Conservation (phyloP, 2,797 vertebrate species). For the Hyperoplus lanceolatus region DNA sequence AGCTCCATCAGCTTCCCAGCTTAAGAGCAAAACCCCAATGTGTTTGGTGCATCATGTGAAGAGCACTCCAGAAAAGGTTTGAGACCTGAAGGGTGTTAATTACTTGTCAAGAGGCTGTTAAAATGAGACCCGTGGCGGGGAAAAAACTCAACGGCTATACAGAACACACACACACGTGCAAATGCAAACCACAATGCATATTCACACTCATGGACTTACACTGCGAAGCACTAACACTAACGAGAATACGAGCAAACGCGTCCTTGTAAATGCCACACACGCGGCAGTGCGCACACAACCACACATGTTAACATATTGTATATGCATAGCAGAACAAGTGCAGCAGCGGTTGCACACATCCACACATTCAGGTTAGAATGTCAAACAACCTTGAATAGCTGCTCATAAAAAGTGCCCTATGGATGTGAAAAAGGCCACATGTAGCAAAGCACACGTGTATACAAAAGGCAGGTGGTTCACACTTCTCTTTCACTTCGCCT, state of each 20-base stretch:
- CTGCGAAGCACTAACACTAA: background rate
- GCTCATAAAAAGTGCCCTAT: slow-evolving; percentile 50
- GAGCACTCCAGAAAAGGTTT: slow-evolving; percentile 64
- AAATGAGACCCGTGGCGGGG: slow-evolving; percentile 61
- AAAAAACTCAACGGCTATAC: slow-evolving; percentile 50
- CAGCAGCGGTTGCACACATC: background rate
- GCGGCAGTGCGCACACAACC: background rate
- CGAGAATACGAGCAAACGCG: slow-evolving; percentile 26
- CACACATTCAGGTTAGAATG: slow-evolving; percentile 30
- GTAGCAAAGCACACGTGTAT: slow-evolving; percentile 16
- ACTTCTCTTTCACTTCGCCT: slow-evolving; percentile 36
- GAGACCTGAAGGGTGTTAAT: slow-evolving; percentile 79
- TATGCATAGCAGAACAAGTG: slow-evolving; percentile 7
- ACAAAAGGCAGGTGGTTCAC: slow-evolving; percentile 58
- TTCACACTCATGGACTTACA: background rate
- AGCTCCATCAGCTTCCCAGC: slow-evolving; percentile 46
- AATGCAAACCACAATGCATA: background rate
- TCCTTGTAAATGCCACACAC: background rate
- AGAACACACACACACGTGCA: slow-evolving; percentile 17
- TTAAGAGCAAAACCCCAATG: slow-evolving; percentile 42
- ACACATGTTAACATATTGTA: slow-evolving; percentile 3
- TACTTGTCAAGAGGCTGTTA: slow-evolving; percentile 84
- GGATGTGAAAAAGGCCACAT: slow-evolving; percentile 53
- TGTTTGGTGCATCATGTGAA: slow-evolving; percentile 70
- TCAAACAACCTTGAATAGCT: slow-evolving; percentile 52